Evolutionary conservation across 2,888 invertebrate species (phyloP).

Genomic region (Agapetus fuscipes): DNA sequence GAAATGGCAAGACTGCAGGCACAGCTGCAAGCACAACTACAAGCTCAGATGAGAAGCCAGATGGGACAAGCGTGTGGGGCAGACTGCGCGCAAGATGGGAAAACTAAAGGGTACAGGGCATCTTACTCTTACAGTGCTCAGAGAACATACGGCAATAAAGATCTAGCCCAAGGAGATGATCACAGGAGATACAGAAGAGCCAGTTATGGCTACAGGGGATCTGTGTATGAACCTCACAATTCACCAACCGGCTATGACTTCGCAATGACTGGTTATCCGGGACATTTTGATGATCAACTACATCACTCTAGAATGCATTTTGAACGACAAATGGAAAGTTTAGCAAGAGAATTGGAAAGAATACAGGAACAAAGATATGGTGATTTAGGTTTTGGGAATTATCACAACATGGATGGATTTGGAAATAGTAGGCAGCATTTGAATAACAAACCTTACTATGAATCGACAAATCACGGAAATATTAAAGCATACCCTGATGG

Average conservation of each 20-base stretch:
- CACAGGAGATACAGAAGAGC: constrained; percentile 10
- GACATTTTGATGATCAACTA: too few species aligned
- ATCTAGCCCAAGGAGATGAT: constrained; percentile 2
- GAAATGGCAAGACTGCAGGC: constrained; percentile 13
- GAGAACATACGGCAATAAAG: constrained; percentile 14
- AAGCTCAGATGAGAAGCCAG: constrained; percentile 13
- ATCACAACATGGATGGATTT: too few species aligned
- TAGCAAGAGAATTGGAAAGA: too few species aligned
- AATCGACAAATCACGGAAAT: neutral
- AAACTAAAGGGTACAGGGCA: constrained; percentile 19
- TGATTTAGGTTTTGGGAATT: too few species aligned
- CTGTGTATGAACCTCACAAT: neutral
- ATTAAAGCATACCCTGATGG: neutral
- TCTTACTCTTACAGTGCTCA: constrained; percentile 20
- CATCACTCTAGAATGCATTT: too few species aligned
- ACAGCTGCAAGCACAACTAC: constrained; percentile 8
- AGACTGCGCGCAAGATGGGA: constrained; percentile 7
- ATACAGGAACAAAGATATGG: too few species aligned
- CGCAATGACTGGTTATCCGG: too few species aligned
- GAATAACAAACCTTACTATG: neutral
- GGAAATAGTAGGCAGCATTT: neutral
- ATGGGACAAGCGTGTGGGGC: constrained; percentile 9
- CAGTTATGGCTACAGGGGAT: neutral
- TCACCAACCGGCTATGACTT: neutral
- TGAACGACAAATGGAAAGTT: too few species aligned